Conservation (phyloP, 35 echinoderm and acorn worm genomes). For the Holothuria glaberrima region DNA sequence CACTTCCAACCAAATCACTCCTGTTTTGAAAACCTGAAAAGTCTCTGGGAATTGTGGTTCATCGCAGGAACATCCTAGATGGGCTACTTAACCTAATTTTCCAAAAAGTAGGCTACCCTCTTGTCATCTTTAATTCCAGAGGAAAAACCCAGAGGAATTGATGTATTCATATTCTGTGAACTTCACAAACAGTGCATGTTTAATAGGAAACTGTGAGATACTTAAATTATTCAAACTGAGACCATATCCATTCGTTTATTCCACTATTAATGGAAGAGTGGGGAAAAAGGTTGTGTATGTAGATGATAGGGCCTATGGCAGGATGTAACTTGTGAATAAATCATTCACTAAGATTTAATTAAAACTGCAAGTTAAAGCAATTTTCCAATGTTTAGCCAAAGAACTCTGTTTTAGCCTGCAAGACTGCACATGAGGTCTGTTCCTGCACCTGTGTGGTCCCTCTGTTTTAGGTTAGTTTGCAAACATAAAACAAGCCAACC, state of each 20-base stretch:
- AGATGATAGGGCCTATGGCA: neutral
- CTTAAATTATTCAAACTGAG: neutral
- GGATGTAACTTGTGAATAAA: neutral
- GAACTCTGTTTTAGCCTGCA: no score
- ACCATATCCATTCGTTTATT: neutral
- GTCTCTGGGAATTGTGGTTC: slow-evolving; percentile 43
- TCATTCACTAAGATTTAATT: neutral
- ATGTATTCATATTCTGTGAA: slow-evolving; percentile 38
- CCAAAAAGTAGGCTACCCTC: slow-evolving; percentile 14
- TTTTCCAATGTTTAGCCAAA: no score
- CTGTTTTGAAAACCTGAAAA: slow-evolving; percentile 32
- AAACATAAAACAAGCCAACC: no score
- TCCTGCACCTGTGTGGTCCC: no score
- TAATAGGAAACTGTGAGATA: no score
- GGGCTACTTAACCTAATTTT: slow-evolving; percentile 53
- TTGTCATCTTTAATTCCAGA: neutral
- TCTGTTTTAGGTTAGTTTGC: no score
- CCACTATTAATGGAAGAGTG: neutral
- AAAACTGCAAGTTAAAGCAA: neutral
- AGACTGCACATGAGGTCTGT: no score
- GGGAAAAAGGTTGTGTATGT: neutral
- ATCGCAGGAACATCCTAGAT: slow-evolving; percentile 26
- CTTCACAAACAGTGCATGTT: neutral
- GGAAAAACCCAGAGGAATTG: slow-evolving; percentile 36
- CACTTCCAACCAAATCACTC: no score